Evolutionary conservation across 1,140 invertebrate species (phyloP), one percentile per base, ranked within the genome.

Genomic region (Cyphomyrmex costatus): DNA sequence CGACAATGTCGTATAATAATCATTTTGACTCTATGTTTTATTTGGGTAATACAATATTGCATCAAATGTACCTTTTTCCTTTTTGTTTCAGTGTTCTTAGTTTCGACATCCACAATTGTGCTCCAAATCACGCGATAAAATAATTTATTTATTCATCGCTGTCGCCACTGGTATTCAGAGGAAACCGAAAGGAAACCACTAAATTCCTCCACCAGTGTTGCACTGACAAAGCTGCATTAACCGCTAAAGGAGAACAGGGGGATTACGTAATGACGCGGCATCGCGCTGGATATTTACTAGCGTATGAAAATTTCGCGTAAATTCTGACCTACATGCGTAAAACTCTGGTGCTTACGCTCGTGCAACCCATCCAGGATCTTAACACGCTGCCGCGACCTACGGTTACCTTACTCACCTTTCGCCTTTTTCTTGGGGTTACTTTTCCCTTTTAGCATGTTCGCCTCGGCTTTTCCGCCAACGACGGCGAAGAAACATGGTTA

Each of bases 261-360:
- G 61, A 85, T 85, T 70, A 63, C 46, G 58, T 74, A 85, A 86
- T 74, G 66, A 83, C 58, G 68, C n/a, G 51, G 12, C 60, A 65
- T n/a, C 49, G 21, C 49, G 49, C 36, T 42, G 63, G 63, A 86
- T 86, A 86, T 86, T 86, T 86, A 86, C 63, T 49, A 24, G 60
- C 36, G 61, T 58, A 68, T 73, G 66, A 84, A 58, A 85, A 86
- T 74, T 61, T 85, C 85, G 85, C 85, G 49, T 86, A 85, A 85
- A 85, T 74, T 86, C 42, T 70, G 58, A 86, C 85, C 82, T 73
- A 86, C 66, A 73, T 74, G 85, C 60, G 85, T 86, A 74, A 85
- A 85, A 73, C 82, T 85, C 24, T 30, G 16, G 58, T 5, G 61
- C 58, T 74, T 21, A 46, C 4, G 10, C 79, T 42, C 1, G 49